phyloP scores from a whole-genome alignment of 2,797 vertebrate species.

The Nyctibius grandis region DNA sequence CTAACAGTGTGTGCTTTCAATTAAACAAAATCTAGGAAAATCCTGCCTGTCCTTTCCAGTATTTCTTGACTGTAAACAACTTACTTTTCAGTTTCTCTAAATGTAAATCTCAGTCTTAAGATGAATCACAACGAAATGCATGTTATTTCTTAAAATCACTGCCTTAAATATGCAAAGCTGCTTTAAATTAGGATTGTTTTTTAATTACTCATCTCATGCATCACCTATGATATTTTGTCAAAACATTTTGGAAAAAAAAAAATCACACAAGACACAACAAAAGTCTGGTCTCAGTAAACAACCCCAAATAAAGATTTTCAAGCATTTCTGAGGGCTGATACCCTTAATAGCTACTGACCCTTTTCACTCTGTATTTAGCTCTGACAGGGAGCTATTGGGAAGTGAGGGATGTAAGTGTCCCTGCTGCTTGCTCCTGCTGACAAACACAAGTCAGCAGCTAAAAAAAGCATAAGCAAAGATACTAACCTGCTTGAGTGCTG shows the following conservation, averaged over 20 bases:
- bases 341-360: neutral
- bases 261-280: neutral
- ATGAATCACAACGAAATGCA: conserved; percentile 2
- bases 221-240: conserved; percentile 7
- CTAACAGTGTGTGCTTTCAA: conserved; percentile 41
- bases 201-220: conserved; percentile 9
- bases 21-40: conserved; percentile 34
- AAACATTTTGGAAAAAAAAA: neutral
- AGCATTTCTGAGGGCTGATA: neutral
- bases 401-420: neutral
- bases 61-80: neutral
- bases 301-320: neutral
- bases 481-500: neutral
- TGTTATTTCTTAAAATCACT: neutral
- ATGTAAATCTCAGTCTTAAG: conserved; percentile 31
- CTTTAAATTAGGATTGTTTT: conserved; percentile 17
- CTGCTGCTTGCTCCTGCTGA: conserved; percentile 4
- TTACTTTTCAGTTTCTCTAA: conserved; percentile 27
- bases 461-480: neutral
- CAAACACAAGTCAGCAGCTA: neutral
- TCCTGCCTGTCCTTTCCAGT: conserved; percentile 23
- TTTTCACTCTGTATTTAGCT: neutral
- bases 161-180: conserved; percentile 35
- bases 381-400: neutral
- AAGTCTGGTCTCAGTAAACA: neutral